phyloP scores from a whole-genome alignment of 2,888 invertebrate species.

The Hermodice carunculata region DNA sequence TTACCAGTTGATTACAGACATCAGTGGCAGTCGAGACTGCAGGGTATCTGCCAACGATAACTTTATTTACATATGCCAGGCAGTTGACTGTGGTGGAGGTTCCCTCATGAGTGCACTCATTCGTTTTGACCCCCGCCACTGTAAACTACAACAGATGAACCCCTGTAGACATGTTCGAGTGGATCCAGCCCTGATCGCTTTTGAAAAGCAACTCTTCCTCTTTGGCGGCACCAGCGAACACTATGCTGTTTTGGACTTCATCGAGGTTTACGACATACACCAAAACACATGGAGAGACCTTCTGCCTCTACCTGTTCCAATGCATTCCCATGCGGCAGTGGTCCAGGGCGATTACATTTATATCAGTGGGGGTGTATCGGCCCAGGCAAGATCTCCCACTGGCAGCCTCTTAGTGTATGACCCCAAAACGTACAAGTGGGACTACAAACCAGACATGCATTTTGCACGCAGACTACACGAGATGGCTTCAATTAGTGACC shows the following conservation, averaged over 20 bases:
- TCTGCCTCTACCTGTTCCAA: slow-evolving; percentile 57
- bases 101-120: slow-evolving; percentile 65
- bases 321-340: slow-evolving; percentile 62
- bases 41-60: slow-evolving; percentile 63
- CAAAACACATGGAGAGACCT: slow-evolving; percentile 65
- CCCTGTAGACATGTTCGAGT: slow-evolving; percentile 62
- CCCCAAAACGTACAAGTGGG: slow-evolving; percentile 55
- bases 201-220: slow-evolving; percentile 56
- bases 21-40: slow-evolving; percentile 65
- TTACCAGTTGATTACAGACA: slow-evolving; percentile 62
- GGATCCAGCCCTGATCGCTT: slow-evolving; percentile 63
- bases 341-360: slow-evolving; percentile 57
- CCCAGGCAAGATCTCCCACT: slow-evolving; percentile 59
- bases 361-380: slow-evolving; percentile 63
- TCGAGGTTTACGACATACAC: slow-evolving; percentile 63
- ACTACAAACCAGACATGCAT: slow-evolving; percentile 60
- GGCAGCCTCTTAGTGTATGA: slow-evolving; percentile 59
- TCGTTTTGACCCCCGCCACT: slow-evolving; percentile 66
- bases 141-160: slow-evolving; percentile 60
- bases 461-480: slow-evolving; percentile 66
- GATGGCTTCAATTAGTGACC: slow-evolving; percentile 56
- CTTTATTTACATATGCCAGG: slow-evolving; percentile 64
- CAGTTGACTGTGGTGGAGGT: slow-evolving; percentile 69
- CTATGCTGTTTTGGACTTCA: slow-evolving; percentile 62
- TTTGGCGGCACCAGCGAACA: slow-evolving; percentile 65